A percentile compares a stretch with the other conserved stretches of the same genome.
Conservation (phyloP, 2,888 invertebrate species). For the Acronicta aceris region DNA sequence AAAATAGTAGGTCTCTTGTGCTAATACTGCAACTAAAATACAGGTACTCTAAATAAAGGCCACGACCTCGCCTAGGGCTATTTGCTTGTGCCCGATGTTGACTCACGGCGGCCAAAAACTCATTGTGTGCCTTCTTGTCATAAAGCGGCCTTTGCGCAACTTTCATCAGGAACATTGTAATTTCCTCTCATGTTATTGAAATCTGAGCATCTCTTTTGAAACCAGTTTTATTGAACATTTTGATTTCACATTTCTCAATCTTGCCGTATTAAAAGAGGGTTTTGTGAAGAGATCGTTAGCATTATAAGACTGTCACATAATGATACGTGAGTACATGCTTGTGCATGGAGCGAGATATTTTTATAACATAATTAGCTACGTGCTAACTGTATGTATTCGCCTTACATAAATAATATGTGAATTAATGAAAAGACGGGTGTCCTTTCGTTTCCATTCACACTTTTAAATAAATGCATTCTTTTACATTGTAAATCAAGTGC, state of each 20-base stretch:
- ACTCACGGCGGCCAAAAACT: conserved; percentile 81
- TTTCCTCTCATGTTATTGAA: conserved; percentile 75
- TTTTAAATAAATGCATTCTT: too few species aligned
- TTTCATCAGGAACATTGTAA: conserved; percentile 74
- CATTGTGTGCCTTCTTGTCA: conserved; percentile 83
- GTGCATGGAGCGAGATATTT: conserved; percentile 28
- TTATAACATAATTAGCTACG: conserved; percentile 14
- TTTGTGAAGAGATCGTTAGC: conserved; percentile 43
- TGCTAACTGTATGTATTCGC: too few species aligned
- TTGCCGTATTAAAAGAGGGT: conserved; percentile 49
- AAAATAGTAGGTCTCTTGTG: conserved; percentile 44
- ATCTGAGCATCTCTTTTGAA: conserved; percentile 69
- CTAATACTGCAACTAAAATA: conserved; percentile 69
- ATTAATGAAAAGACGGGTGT: too few species aligned
- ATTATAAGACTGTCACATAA: conserved; percentile 40
- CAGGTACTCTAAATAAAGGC: conserved; percentile 77
- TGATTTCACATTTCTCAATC: conserved; percentile 59
- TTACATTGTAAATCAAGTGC: too few species aligned
- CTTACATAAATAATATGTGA: too few species aligned
- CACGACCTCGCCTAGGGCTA: conserved; percentile 83
- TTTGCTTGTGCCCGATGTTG: conserved; percentile 80
- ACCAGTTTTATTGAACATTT: conserved; percentile 65
- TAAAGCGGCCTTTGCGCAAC: conserved; percentile 73
- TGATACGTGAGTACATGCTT: conserved; percentile 25
- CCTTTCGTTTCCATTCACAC: too few species aligned